phyloP scores from a whole-genome alignment of 1,140 invertebrate genomes.

The Drosophila nigromelanica region DNA sequence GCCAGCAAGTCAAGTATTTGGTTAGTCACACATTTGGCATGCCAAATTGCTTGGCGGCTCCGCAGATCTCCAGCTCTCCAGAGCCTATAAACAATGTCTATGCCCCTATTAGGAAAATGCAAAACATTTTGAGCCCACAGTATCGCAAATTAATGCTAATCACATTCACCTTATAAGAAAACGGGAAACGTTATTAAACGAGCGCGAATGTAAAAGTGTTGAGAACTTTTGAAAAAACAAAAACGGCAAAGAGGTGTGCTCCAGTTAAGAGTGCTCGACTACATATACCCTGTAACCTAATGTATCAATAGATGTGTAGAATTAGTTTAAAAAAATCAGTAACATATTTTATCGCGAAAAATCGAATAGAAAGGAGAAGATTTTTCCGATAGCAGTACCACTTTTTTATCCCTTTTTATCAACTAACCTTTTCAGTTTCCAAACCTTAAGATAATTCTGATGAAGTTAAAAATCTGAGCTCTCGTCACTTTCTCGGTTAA shows the following conservation, averaged over 20 bases:
- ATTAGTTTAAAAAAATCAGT: too few relatives aligned
- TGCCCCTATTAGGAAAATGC: slow-evolving; percentile 29
- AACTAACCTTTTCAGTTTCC: too few relatives aligned
- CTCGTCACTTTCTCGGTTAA: too few relatives aligned
- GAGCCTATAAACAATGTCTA: slow-evolving; percentile 19
- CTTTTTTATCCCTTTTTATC: too few relatives aligned
- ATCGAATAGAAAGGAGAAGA: too few relatives aligned
- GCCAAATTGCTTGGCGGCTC: slow-evolving; percentile 16
- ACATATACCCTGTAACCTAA: slow-evolving; percentile 3
- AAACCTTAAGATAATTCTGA: too few relatives aligned
- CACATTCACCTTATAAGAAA: slow-evolving; percentile 32
- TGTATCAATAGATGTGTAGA: neutral
- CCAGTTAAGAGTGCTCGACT: neutral
- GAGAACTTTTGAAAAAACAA: neutral
- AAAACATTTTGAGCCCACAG: slow-evolving; percentile 41
- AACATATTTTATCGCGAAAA: too few relatives aligned
- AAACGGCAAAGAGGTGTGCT: slow-evolving; percentile 4
- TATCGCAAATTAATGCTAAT: slow-evolving; percentile 41
- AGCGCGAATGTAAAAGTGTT: slow-evolving; percentile 21
- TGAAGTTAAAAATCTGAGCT: too few relatives aligned
- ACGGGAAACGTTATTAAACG: slow-evolving; percentile 6
- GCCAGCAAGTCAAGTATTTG: slow-evolving; percentile 11
- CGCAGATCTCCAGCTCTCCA: slow-evolving; percentile 6
- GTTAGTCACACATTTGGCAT: slow-evolving; percentile 23
- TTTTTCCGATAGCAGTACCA: too few relatives aligned